Percentiles rank a stretch among this genome's conserved stretches.
Evolutionary conservation across 2,113 vertebrate species (phyloP).

Genomic region (Spheniscus mendiculus): DNA sequence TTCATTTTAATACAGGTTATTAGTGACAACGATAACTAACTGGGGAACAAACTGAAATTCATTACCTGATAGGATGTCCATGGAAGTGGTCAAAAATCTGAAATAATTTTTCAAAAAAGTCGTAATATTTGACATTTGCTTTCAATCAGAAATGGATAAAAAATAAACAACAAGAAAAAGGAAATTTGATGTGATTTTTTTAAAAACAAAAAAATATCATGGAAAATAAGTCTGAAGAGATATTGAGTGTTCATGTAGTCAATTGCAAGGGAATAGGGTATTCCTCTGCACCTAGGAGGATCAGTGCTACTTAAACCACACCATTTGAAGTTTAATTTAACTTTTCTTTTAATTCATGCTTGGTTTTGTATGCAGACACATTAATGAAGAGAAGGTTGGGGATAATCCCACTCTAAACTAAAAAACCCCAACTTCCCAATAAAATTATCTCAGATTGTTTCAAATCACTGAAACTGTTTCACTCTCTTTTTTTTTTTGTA

Average conservation of each 20-base stretch:
- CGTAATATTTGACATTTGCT: not conserved
- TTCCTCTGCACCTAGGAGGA: not conserved
- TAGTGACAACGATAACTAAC: not conserved
- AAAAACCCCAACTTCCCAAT: rapidly evolving
- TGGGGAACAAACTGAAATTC: not conserved
- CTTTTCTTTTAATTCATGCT: not conserved
- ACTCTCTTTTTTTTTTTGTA: rapidly evolving
- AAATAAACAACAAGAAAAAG: not conserved
- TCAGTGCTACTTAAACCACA: not conserved
- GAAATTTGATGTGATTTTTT: not conserved
- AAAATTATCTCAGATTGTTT: not conserved
- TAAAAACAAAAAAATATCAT: no score
- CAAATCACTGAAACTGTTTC: not conserved
- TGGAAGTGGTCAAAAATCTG: not conserved
- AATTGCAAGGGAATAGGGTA: not conserved
- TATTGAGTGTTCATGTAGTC: not conserved
- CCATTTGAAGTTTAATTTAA: not conserved
- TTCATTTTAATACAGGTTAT: not conserved
- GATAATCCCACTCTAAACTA: not conserved
- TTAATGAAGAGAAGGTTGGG: not conserved
- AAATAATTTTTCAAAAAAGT: not conserved
- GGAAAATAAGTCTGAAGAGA: not conserved
- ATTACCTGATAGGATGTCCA: not conserved
- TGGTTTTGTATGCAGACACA: not conserved
- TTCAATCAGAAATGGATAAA: not conserved